These are phyloP conservation scores for Gryllus bimaculatus DNA, from an alignment of 1,140 invertebrate species.

Conservation along the genomic window DNA sequence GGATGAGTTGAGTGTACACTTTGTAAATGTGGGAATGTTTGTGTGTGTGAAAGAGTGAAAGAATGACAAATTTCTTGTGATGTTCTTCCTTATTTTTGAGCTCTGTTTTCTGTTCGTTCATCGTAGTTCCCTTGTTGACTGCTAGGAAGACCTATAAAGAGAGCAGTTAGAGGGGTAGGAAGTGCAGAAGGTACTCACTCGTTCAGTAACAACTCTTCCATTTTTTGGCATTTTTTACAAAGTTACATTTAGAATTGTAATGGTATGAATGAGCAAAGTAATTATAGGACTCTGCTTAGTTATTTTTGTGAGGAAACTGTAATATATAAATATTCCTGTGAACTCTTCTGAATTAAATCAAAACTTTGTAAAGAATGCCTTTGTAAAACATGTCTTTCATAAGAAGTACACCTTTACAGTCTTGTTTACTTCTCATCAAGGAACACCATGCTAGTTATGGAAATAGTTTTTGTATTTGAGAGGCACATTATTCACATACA, in stretches of 20 bases:
- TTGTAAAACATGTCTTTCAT: background rate
- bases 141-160: constrained; percentile 4
- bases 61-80: background rate
- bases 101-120: background rate
- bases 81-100: background rate
- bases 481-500: background rate
- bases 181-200: background rate
- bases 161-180: constrained; percentile 2
- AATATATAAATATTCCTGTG: background rate
- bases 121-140: background rate
- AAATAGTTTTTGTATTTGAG: background rate
- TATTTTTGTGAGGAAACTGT: background rate
- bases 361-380: background rate
- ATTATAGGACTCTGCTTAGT: background rate
- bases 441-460: background rate
- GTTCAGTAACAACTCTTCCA: background rate
- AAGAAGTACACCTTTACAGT: background rate
- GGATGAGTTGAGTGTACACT: too few species aligned
- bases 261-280: background rate
- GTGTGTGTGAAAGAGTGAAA: background rate
- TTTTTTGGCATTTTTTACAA: background rate
- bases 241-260: background rate
- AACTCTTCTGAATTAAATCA: background rate
- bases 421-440: background rate
- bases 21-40: too few species aligned